Percentiles rank a stretch among this genome's conserved stretches.
These are phyloP conservation scores for Acholoe squamosa DNA, from an alignment of 2,888 invertebrate species.

Conservation along the genomic window DNA sequence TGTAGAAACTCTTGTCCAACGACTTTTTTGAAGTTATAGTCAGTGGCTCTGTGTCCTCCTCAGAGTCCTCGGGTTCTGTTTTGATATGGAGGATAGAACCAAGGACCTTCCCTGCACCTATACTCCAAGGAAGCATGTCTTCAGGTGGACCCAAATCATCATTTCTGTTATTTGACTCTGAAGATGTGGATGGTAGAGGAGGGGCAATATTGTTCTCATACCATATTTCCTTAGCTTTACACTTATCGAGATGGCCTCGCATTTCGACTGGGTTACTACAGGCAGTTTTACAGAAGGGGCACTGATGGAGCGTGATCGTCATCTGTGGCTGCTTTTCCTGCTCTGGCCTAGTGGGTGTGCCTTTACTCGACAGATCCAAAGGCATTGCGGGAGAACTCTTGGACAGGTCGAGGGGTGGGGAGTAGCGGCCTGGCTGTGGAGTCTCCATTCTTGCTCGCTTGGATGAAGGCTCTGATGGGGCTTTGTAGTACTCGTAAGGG, in stretches of 20 bases:
- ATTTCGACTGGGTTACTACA: conserved; percentile 20
- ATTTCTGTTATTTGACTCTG: background rate
- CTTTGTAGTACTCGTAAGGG: background rate
- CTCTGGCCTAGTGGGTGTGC: background rate
- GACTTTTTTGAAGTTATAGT: background rate
- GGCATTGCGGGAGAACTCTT: conserved; percentile 31
- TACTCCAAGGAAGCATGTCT: conserved; percentile 6
- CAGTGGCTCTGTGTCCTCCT: conserved; percentile 3
- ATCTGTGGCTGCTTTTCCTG: background rate
- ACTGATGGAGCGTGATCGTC: background rate
- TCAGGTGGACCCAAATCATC: background rate
- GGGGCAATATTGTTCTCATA: conserved; percentile 30
- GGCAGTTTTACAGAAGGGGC: conserved; percentile 21
- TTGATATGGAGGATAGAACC: conserved; percentile 1
- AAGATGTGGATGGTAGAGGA: conserved; percentile 1
- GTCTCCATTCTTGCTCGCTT: background rate
- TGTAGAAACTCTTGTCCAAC: conserved; percentile 17
- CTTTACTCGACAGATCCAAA: conserved; percentile 38
- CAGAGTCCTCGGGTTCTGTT: background rate
- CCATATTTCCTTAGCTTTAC: background rate
- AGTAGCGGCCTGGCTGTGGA: background rate
- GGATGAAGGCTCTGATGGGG: background rate
- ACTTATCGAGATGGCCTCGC: background rate
- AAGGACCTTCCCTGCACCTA: background rate
- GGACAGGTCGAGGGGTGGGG: conserved; percentile 38